Percentiles rank a stretch among this genome's conserved stretches.
Evolutionary conservation across 2,113 vertebrate species (phyloP).

Genomic region (Bubalus kerabau): DNA sequence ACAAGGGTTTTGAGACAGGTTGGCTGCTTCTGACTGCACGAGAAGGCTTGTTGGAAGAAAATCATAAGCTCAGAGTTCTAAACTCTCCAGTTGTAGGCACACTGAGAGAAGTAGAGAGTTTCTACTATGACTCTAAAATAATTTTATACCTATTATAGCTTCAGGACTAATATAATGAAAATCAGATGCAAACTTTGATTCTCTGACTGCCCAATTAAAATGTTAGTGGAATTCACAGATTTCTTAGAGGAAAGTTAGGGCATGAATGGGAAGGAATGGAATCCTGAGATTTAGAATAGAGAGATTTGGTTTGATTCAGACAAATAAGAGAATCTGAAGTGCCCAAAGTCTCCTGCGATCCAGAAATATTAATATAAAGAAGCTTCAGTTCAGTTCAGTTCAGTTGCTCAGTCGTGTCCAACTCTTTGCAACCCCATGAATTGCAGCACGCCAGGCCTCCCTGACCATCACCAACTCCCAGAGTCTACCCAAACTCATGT

Average conservation of each 20-base stretch:
- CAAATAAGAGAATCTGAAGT: conserved; percentile 18
- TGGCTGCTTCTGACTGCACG: not conserved
- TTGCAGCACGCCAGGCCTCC: too few relatives aligned
- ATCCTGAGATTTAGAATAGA: not conserved
- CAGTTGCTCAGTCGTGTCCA: not conserved
- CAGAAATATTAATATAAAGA: not conserved
- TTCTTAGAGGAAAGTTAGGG: conserved; percentile 14
- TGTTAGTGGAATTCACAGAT: not conserved
- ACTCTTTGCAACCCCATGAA: too few relatives aligned
- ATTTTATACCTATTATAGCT: not conserved
- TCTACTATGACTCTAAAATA: not conserved
- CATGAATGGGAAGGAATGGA: not conserved
- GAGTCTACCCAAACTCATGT: too few relatives aligned
- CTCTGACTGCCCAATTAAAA: not conserved
- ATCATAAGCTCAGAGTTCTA: not conserved
- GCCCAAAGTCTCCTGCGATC: not conserved
- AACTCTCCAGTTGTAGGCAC: not conserved
- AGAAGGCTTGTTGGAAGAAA: not conserved
- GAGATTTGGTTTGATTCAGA: not conserved
- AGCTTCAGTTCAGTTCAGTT: not conserved
- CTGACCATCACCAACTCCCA: too few relatives aligned
- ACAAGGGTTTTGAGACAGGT: not conserved
- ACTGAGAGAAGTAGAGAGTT: not conserved
- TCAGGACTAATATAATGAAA: not conserved
- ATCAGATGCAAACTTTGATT: not conserved